A percentile compares a stretch with the other conserved stretches of the same genome.
Evolutionary conservation across 2,797 vertebrate species (phyloP).

Genomic region (Salmo trutta): DNA sequence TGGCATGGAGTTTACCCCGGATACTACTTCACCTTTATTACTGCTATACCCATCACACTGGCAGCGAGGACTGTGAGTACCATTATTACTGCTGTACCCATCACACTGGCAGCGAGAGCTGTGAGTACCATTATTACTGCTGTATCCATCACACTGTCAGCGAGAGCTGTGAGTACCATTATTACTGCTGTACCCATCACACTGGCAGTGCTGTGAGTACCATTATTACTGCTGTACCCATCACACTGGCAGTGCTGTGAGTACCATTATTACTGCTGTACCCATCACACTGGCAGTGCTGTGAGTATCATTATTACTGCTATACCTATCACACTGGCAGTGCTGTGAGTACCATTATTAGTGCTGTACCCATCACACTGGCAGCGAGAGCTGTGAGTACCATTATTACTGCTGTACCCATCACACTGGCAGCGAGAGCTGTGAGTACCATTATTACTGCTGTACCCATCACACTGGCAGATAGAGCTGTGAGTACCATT

Average conservation of each 20-base stretch:
- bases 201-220: not conserved
- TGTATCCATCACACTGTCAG: not conserved
- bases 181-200: not conserved
- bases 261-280: slow-evolving; percentile 91
- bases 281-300: slow-evolving; percentile 87
- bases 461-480: no score
- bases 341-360: not conserved
- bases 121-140: not conserved
- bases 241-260: not conserved
- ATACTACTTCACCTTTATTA: slow-evolving; percentile 83
- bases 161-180: not conserved
- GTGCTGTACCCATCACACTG: no score
- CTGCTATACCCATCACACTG: not conserved
- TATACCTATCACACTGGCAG: not conserved
- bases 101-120: not conserved
- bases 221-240: not conserved
- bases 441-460: no score
- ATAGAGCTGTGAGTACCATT: no score
- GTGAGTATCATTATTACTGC: slow-evolving; percentile 66
- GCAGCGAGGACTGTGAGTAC: not conserved
- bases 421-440: not conserved
- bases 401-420: not conserved
- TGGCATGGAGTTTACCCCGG: slow-evolving; percentile 98
- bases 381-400: not conserved
- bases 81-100: not conserved